Evolutionary conservation across 2,888 invertebrate genomes (phyloP).

Genomic region (Idaea dimidiata): DNA sequence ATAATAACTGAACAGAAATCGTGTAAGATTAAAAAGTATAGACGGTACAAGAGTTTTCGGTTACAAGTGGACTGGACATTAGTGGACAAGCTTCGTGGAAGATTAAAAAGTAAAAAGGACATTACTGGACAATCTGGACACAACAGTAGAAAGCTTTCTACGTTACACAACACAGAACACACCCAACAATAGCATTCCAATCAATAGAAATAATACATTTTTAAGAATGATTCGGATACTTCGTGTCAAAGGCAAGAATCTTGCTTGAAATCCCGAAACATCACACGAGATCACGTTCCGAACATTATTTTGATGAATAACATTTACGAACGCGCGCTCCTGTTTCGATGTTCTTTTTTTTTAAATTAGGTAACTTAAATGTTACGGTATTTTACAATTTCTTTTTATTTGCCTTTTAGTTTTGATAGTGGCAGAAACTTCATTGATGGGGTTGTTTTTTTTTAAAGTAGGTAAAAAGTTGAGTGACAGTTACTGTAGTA

Average conservation of each 20-base stretch:
- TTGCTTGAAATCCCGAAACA: conserved; percentile 60
- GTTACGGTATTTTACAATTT: not conserved
- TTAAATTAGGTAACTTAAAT: not conserved
- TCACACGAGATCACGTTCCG: conserved; percentile 67
- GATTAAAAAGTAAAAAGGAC: no score
- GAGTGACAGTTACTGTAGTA: no score
- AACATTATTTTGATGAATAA: conserved; percentile 70
- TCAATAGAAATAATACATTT: conserved; percentile 48
- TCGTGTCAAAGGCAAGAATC: conserved; percentile 42
- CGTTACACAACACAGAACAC: conserved; percentile 28
- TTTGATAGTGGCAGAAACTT: no score
- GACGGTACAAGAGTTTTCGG: no score
- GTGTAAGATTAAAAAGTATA: no score
- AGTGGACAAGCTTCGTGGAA: no score
- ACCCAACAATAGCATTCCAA: conserved; percentile 62
- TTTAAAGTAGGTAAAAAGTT: no score
- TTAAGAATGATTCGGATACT: conserved; percentile 47
- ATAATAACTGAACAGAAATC: no score
- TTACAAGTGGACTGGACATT: no score
- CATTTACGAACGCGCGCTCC: conserved; percentile 47
- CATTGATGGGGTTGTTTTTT: no score
- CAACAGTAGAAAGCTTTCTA: conserved; percentile 32
- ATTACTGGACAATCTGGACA: no score
- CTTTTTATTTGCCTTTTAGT: not conserved
- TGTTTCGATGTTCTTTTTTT: conserved; percentile 23